These are phyloP conservation scores for Coelopa frigida DNA, from an alignment of 1,140 invertebrate species.

Conservation along the genomic window DNA sequence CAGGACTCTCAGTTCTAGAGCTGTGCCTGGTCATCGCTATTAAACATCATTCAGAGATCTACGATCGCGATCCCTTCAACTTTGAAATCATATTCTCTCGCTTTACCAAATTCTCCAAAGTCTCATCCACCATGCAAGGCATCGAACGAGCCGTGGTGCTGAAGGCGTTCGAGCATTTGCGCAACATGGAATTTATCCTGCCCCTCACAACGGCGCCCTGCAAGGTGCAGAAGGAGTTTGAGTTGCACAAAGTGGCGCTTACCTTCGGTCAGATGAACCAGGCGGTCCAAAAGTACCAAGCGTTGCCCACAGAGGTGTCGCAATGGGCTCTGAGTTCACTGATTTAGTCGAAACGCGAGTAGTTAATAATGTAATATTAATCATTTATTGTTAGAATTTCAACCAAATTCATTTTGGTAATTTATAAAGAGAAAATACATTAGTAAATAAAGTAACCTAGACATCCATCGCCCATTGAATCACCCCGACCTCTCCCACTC, in stretches of 20 bases:
- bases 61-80: conserved; percentile 83
- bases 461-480: background rate
- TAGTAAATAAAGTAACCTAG: background rate
- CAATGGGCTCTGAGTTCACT: conserved; percentile 72
- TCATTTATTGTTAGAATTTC: background rate
- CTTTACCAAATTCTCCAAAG: conserved; percentile 72
- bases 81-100: conserved; percentile 82
- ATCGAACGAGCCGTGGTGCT: conserved; percentile 75
- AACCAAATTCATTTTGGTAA: background rate
- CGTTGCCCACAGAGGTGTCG: conserved; percentile 70
- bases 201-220: conserved; percentile 45
- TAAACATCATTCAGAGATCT: conserved; percentile 79
- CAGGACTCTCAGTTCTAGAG: conserved; percentile 69
- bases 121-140: conserved; percentile 62
- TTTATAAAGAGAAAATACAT: background rate
- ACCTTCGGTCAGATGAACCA: conserved; percentile 67
- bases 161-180: conserved; percentile 87
- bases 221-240: conserved; percentile 71
- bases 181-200: conserved; percentile 66
- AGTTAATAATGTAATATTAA: conserved; percentile 4
- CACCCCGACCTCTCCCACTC: conserved; percentile 1
- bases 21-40: conserved; percentile 77
- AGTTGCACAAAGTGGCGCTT: conserved; percentile 66
- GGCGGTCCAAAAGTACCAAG: conserved; percentile 61
- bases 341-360: too few species aligned